Evolutionary conservation across 2,797 vertebrate genomes (phyloP), one percentile per base, ranked within the genome.

Genomic region (Nyctibius grandis): DNA sequence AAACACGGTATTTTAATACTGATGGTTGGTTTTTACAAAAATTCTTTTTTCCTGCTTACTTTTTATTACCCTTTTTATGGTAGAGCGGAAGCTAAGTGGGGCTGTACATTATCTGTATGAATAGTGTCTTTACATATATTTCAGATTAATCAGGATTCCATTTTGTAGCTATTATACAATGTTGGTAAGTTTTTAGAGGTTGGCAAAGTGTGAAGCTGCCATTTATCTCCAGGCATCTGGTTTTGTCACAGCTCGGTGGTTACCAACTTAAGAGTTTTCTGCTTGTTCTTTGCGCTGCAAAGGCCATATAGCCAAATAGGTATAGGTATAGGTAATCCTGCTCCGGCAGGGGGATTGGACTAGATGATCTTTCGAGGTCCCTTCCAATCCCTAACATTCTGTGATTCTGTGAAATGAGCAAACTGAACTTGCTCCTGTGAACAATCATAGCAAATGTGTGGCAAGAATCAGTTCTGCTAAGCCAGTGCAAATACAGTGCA

Each of bases 401-500:
- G n/a, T n/a, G n/a, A n/a, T n/a, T n/a, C n/a, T n/a, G n/a, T n/a
- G n/a, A n/a, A n/a, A n/a, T 19, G 34, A 83, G 45, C 21, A 53
- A 59, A 28, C 44, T 25, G 45, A 45, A 11, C 0, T 9, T 26
- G 10, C 15, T 50, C 9, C 40, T 45, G 12, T 67, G 85, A 63
- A 36, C 2, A 2, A 25, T 34, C 15, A 1, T 4, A 38, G n/a
- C 1, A 0, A 50, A 44, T 0, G 1, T 2, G 2, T 29, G 33
- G 11, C 40, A 22, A 44, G 67, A 53, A 70, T 59, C 23, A 19
- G 31, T 77, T 78, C 54, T 70, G 69, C 70, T 59, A 22, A 56
- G 44, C 29, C 45, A 77, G 33, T n/a, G 64, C 29, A 36, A 47
- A 40, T 14, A 17, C 61, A 33, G n/a, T 12, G 25, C 17, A 19